Evolutionary conservation across 2,113 vertebrate species (phyloP).

Genomic region (Saguinus midas): DNA sequence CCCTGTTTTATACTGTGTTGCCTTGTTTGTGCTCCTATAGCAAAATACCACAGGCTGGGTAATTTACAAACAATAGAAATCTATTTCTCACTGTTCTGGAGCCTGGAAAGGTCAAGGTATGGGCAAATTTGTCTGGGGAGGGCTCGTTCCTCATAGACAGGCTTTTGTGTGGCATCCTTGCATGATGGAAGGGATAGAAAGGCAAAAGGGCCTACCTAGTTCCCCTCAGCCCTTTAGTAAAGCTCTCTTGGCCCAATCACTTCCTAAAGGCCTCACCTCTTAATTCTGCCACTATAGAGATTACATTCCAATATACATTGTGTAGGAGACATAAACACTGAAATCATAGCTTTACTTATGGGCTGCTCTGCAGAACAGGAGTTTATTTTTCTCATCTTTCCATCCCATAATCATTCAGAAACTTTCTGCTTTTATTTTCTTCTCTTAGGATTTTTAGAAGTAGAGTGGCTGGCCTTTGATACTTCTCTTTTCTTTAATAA

Average conservation of each 20-base stretch:
- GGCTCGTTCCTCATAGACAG: not conserved
- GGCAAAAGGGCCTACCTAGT: not conserved
- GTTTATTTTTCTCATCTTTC: not conserved
- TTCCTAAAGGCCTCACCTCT: not conserved
- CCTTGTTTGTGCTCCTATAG: not conserved
- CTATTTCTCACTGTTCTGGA: not conserved
- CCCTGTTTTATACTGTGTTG: not conserved
- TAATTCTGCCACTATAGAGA: not conserved
- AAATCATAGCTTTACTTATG: not conserved
- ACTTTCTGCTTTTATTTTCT: not conserved
- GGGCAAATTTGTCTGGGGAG: not conserved
- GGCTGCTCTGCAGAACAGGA: not conserved
- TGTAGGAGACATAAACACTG: not conserved
- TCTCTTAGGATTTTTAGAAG: not conserved
- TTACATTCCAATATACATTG: no score
- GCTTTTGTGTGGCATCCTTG: not conserved
- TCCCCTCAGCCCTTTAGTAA: not conserved
- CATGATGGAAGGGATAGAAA: not conserved
- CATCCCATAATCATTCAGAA: not conserved
- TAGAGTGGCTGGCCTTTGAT: not conserved
- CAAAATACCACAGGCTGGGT: not conserved
- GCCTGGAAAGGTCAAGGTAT: not conserved
- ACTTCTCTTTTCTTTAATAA: not conserved
- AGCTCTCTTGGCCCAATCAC: not conserved
- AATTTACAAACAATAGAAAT: not conserved